Evolutionary conservation across 2,797 vertebrate species (phyloP), one percentile per base, ranked within the genome.

Genomic region (Aldrovandia affinis): DNA sequence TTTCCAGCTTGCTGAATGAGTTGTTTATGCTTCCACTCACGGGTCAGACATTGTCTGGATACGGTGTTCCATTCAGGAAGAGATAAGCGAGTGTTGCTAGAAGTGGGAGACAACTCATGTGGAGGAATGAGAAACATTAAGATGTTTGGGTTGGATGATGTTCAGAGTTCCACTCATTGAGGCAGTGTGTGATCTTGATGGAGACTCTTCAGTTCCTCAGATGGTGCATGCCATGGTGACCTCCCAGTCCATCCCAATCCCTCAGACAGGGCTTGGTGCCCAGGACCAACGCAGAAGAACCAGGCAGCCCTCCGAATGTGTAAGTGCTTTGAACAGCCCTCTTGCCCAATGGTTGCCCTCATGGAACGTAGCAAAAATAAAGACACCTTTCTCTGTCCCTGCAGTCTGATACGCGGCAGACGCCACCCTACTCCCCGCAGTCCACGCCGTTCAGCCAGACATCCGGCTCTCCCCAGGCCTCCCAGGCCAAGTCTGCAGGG

Each of bases 381-480:
- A 52, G 50, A 52, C 4, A 12, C 50, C 12, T 52, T 52, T 52
- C 50, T 52, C 50, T 52, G 12, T 52, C 50, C 22, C 44, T 30
- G 83, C 88, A 99, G 98, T 99, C 98, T 73, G 98, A 99, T 87
- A 96, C 96, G 20, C 96, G 94, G 22, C 97, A 97, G 91, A 98
- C 98, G 84, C 96, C 95, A 80, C 98, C 98, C 85, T 99, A 96
- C 86, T 99, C 98, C 82, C 97, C 98, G 36, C 98, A 99, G 93
- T 94, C 97, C 84, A 55, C 91, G 8, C 91, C 95, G 8, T 96
- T 96, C 92, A 89, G 96, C 86, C 97, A 96, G 93, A 95, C 95
- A 88, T 89, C 94, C 89, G 91, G 95, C 88, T 96, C 97, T 89
- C 95, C 96, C 83, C 97, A 97, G 93, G 89, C 96, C 90, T 90